Percentiles rank a stretch among this genome's conserved stretches.
These are phyloP conservation scores for Hycleus cichorii DNA, from an alignment of 1,140 invertebrate species.

Conservation along the genomic window DNA sequence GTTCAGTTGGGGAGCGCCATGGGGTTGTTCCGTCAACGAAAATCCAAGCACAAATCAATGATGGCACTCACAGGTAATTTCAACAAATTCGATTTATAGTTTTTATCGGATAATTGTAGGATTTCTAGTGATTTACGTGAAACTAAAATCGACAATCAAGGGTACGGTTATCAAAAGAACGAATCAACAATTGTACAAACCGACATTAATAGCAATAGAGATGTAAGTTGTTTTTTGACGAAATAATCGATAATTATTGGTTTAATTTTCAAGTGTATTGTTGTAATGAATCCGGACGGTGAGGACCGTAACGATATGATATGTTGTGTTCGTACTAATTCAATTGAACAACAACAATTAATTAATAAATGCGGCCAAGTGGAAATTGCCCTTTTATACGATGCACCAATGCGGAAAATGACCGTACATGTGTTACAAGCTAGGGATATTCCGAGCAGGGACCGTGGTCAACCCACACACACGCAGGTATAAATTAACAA, in stretches of 20 bases:
- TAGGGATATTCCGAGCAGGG: slow-evolving; percentile 65
- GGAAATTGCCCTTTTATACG: slow-evolving; percentile 82
- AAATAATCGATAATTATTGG: no score
- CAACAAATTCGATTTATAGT: neutral
- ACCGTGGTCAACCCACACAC: slow-evolving; percentile 67
- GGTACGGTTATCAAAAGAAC: slow-evolving; percentile 28
- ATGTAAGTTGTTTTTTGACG: slow-evolving; percentile 38
- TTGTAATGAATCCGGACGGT: slow-evolving; percentile 36
- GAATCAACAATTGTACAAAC: slow-evolving; percentile 30
- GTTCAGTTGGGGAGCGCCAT: slow-evolving; percentile 38
- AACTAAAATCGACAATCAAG: slow-evolving; percentile 41
- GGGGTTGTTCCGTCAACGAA: slow-evolving; percentile 25
- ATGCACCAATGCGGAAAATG: slow-evolving; percentile 82
- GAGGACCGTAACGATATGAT: slow-evolving; percentile 31
- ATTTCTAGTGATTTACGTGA: slow-evolving; percentile 31
- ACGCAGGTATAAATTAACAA: slow-evolving; percentile 53
- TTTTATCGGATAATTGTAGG: slow-evolving; percentile 12
- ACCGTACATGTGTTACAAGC: slow-evolving; percentile 84
- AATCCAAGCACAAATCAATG: slow-evolving; percentile 34
- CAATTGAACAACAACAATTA: slow-evolving; percentile 13
- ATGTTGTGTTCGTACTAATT: slow-evolving; percentile 27
- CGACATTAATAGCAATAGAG: slow-evolving; percentile 39
- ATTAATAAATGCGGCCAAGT: slow-evolving; percentile 61
- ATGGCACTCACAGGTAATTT: slow-evolving; percentile 25
- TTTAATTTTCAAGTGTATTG: slow-evolving; percentile 31